phyloP scores from a whole-genome alignment of 2,888 invertebrate species.

The Allacma fusca region DNA sequence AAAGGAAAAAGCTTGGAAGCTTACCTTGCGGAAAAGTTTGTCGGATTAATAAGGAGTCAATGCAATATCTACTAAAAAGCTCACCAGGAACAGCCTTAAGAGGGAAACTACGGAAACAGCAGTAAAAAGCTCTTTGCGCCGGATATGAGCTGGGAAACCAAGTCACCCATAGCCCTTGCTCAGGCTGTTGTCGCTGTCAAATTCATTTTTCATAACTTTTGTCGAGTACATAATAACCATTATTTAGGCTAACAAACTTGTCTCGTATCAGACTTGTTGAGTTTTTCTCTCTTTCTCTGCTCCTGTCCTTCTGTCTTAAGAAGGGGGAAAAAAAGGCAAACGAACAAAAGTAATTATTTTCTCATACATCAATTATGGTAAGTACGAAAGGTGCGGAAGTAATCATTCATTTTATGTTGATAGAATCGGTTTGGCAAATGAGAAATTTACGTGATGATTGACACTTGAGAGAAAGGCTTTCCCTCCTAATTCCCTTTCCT shows the following conservation, averaged over 20 bases:
- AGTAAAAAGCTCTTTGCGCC: not conserved
- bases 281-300: not conserved
- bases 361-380: constrained; percentile 17
- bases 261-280: constrained; percentile 12
- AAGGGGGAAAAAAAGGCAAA: not conserved
- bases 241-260: not conserved
- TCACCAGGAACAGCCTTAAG: not conserved
- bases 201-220: not conserved
- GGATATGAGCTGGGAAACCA: not conserved
- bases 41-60: too few species aligned
- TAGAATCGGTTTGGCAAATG: constrained; percentile 30
- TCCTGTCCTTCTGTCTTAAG: not conserved
- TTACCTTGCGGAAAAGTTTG: too few species aligned
- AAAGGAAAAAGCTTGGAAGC: too few species aligned
- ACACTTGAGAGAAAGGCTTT: constrained; percentile 21
- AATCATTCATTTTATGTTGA: constrained; percentile 24
- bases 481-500: constrained; percentile 8
- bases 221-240: not conserved
- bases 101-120: too few species aligned
- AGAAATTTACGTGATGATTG: constrained; percentile 35
- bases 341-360: constrained; percentile 16
- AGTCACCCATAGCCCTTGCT: not conserved
- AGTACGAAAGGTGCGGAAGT: constrained; percentile 27
- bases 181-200: not conserved
- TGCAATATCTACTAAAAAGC: too few species aligned